A percentile compares a stretch with the other conserved stretches of the same genome.
Conservation (phyloP, 2,888 invertebrate genomes). For the Chymomyza procnemis region DNA sequence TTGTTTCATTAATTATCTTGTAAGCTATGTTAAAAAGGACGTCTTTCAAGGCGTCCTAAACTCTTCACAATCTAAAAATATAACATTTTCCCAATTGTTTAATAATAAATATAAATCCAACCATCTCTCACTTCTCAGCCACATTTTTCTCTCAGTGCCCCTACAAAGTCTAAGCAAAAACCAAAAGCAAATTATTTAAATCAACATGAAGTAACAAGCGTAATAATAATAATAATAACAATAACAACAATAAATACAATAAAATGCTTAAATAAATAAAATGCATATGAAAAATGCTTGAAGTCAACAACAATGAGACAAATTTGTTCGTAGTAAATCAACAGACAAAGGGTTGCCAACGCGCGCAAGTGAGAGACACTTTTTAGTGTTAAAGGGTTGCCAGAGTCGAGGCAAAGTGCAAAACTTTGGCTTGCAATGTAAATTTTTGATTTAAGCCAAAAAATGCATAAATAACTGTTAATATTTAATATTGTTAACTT, state of each 20-base stretch:
- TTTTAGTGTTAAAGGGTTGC: not conserved
- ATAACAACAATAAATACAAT: too few species aligned
- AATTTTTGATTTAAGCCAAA: constrained; percentile 69
- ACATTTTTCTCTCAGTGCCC: too few species aligned
- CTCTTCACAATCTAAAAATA: too few species aligned
- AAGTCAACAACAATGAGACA: constrained; percentile 1
- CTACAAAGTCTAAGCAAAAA: constrained; percentile 1
- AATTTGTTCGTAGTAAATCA: constrained; percentile 5
- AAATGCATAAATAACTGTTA: constrained; percentile 75
- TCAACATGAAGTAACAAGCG: constrained; percentile 40
- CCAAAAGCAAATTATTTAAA: constrained; percentile 60
- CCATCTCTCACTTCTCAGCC: too few species aligned
- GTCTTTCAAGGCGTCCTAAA: too few species aligned
- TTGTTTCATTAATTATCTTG: too few species aligned
- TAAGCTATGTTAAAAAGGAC: too few species aligned
- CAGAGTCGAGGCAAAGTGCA: constrained; percentile 19
- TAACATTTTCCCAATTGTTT: too few species aligned
- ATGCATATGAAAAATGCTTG: constrained; percentile 29
- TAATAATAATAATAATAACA: not conserved
- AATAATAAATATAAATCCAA: too few species aligned
- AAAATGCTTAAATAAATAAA: not conserved
- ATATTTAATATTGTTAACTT: constrained; percentile 75
- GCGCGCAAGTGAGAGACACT: not conserved
- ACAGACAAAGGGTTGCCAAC: not conserved
- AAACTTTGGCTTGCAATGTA: constrained; percentile 47